A percentile compares a stretch with the other conserved stretches of the same genome.
Evolutionary conservation across 2,888 invertebrate genomes (phyloP).

Genomic region (Rotaria socialis): DNA sequence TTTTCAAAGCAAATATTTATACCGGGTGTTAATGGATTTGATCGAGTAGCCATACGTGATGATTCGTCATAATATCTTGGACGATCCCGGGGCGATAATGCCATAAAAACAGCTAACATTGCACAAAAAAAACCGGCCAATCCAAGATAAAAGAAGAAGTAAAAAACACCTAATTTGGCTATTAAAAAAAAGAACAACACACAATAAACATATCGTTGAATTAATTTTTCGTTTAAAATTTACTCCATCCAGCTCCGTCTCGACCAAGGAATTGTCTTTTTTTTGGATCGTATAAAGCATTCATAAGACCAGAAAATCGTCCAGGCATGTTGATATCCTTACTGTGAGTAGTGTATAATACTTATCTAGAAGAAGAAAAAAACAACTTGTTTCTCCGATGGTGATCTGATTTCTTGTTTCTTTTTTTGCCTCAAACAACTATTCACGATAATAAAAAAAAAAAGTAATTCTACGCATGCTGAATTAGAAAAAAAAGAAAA

Average conservation of each 20-base stretch:
- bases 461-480: not conserved
- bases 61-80: conserved; percentile 67
- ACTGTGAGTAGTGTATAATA: not conserved
- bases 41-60: conserved; percentile 2
- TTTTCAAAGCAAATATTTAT: not conserved
- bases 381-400: not conserved
- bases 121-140: conserved; percentile 86
- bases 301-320: not conserved
- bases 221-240: not conserved
- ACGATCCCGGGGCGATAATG: conserved; percentile 75
- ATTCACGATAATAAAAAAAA: conserved; percentile 21
- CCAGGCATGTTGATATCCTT: not conserved
- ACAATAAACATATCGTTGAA: not conserved
- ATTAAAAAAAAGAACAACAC: not conserved
- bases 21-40: conserved; percentile 23
- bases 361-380: conserved; percentile 18
- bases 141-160: conserved; percentile 83
- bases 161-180: conserved; percentile 72
- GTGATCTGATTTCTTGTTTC: not conserved
- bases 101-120: conserved; percentile 84
- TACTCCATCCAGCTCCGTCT: conserved; percentile 43
- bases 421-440: not conserved
- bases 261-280: conserved; percentile 38
- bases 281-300: not conserved
- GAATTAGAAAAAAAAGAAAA: not conserved